Evolutionary conservation across 2,888 invertebrate species (phyloP).

Genomic region (Crematogaster levior): DNA sequence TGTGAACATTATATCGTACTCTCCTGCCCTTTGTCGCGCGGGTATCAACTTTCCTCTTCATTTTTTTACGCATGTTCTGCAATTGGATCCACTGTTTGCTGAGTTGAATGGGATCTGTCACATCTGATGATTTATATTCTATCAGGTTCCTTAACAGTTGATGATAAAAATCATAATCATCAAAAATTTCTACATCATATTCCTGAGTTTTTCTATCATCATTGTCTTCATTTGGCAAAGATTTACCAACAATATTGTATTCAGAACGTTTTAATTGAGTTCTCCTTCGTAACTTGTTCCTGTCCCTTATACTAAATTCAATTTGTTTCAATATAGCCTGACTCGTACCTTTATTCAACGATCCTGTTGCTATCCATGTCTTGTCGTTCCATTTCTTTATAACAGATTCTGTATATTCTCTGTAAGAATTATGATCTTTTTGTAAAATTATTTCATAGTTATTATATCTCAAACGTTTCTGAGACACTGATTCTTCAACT

Average conservation of each 20-base stretch:
- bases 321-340: constrained; percentile 92
- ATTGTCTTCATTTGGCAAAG: constrained; percentile 73
- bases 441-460: constrained; percentile 88
- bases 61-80: constrained; percentile 95
- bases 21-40: constrained; percentile 97
- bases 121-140: constrained; percentile 94
- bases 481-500: constrained; percentile 68
- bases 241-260: constrained; percentile 90
- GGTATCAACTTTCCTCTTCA: constrained; percentile 97
- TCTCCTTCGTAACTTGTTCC: constrained; percentile 90
- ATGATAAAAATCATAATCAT: constrained; percentile 99
- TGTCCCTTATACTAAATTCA: constrained; percentile 93
- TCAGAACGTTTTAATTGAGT: constrained; percentile 93
- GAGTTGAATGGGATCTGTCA: constrained; percentile 94
- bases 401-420: constrained; percentile 91
- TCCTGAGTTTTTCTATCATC: constrained; percentile 86
- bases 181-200: constrained; percentile 94
- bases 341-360: constrained; percentile 88
- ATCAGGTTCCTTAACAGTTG: constrained; percentile 96
- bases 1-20: constrained; percentile 94
- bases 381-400: constrained; percentile 98
- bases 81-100: constrained; percentile 96
- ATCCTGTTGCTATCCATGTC: constrained; percentile 91
- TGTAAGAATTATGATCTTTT: constrained; percentile 88
- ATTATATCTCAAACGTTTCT: constrained; percentile 87